Base-by-base conservation (phyloP, 2,113 vertebrate genomes). In the Ptilorrhoa leucosticta region DNA sequence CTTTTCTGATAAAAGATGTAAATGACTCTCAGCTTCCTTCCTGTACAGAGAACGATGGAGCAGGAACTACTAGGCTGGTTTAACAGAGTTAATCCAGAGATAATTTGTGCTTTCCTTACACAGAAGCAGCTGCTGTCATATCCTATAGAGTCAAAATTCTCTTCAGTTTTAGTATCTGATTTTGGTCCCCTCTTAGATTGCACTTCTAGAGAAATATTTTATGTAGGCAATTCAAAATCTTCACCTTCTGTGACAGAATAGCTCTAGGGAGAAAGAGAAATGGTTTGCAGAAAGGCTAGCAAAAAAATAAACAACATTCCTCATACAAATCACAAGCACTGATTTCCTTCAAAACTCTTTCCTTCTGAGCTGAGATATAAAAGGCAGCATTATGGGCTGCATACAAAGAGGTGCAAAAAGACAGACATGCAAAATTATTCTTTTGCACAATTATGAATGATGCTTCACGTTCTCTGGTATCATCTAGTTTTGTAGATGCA, bases 161-260 rank as follows among this genome's bases (percentile, higher is more conserved):
- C 90, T 83, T 81, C 72, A 30, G 47, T 93, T 95, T 88, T 77
- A 86, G 33, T 80, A 84, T 84, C 69, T 83, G 96, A 92, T 93
- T 96, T 94, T 93, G 33, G 65, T 65, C 63, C 40, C 45, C 53
- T 84, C 65, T 85, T 80, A 82, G 40, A 82, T 27, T 83, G 31
- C 33, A 89, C 60, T 89, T 86, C 40, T 64, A 83, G 16, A 47
- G 77, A 91, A 93, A 84, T 84, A 89, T 81, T 94, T 95, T 90
- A 94, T 31, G 53, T 76, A 79, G 69, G 71, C 65, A 93, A 92
- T 92, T 93, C 72, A 78, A 93, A 94, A 87, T 89, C 83, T 92
- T 95, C 80, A 96, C 94, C 93, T 95, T 92, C 69, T 79, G 33
- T 93, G 85, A 94, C 69, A 92, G 82, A 94, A 92, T 18, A 90